Evolutionary conservation across 2,113 vertebrate genomes (phyloP), one percentile per base, ranked within the genome.

Genomic region (Micromys minutus): DNA sequence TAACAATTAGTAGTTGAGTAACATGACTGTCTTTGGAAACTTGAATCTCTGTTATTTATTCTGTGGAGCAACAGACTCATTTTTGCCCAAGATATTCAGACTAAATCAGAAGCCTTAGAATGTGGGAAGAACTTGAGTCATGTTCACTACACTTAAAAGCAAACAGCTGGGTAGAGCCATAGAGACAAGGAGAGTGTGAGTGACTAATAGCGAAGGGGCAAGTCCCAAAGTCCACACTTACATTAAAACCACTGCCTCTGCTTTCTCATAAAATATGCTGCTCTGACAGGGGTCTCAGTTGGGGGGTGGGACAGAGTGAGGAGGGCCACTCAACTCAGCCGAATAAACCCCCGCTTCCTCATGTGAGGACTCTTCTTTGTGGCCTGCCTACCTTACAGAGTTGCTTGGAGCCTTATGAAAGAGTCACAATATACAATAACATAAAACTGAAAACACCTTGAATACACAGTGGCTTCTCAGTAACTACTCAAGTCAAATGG

Each of bases 171-270:
- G 21, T 3, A 45, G 17, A 1, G 89, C 80, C 65, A 61, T 50
- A 50, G 74, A 57, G 12, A 52, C 12, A 45, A 1, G 50, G 24
- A n/a, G 5, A 19, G 5, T 6, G 42, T 45, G 3, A 4, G 84
- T 65, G 50, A 75, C 22, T 15, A 34, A 42, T 7, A 42, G 69
- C 50, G 29, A 5, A 12, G 22, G 15, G 19, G 50, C 22, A 86
- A 59, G n/a, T 36, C 55, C 59, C 6, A 36, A 22, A 42, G 4
- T 36, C 13, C 1, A 10, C 5, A 93, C 47, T 24, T n/a, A 13
- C 36, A 39, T 45, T 93, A 50, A 63, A 85, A 65, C 79, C 24
- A 11, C 8, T 29, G 47, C 72, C 36, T 93, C 95, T 77, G 9
- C 11, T 63, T 92, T 67, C 31, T 67, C 74, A 67, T 81, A 55